A percentile compares a stretch with the other conserved stretches of the same genome.
These are phyloP conservation scores for Lasioglossum villosulum DNA, from an alignment of 2,888 invertebrate species.

Conservation along the genomic window DNA sequence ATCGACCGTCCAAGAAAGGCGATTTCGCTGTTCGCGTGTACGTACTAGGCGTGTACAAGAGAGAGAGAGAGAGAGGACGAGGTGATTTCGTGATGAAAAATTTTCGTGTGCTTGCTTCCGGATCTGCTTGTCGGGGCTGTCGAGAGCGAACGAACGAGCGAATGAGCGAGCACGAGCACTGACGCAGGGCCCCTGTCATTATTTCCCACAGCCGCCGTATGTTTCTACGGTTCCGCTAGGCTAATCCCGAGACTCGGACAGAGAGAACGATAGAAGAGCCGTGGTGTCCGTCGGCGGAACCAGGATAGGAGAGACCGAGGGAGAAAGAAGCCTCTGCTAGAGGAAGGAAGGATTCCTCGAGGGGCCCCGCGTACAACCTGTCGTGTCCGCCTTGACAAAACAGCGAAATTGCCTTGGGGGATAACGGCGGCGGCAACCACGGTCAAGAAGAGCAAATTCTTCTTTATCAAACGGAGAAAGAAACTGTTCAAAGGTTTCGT, in stretches of 20 bases:
- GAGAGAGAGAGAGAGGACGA: conserved; percentile 42
- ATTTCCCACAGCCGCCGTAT: conserved; percentile 82
- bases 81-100: conserved; percentile 75
- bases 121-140: conserved; percentile 73
- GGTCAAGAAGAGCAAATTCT: conserved; percentile 59
- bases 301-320: conserved; percentile 46
- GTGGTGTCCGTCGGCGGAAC: not conserved
- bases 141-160: conserved; percentile 51
- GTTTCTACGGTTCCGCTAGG: conserved; percentile 82
- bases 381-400: conserved; percentile 78
- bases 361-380: conserved; percentile 81
- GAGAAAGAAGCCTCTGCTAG: conserved; percentile 46
- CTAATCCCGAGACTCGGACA: conserved; percentile 61
- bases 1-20: conserved; percentile 35
- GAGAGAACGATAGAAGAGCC: conserved; percentile 39
- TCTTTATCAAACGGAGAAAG: conserved; percentile 56
- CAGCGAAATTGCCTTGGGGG: conserved; percentile 73
- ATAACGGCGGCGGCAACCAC: conserved; percentile 63
- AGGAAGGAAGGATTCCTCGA: conserved; percentile 74
- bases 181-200: conserved; percentile 80
- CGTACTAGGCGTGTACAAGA: not conserved
- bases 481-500: conserved; percentile 35
- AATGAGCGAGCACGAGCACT: conserved; percentile 54
- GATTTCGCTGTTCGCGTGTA: not conserved
- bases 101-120: conserved; percentile 73